Base-by-base conservation (phyloP, 2,797 vertebrate species). In the Typhlichthys eigenmanni region DNA sequence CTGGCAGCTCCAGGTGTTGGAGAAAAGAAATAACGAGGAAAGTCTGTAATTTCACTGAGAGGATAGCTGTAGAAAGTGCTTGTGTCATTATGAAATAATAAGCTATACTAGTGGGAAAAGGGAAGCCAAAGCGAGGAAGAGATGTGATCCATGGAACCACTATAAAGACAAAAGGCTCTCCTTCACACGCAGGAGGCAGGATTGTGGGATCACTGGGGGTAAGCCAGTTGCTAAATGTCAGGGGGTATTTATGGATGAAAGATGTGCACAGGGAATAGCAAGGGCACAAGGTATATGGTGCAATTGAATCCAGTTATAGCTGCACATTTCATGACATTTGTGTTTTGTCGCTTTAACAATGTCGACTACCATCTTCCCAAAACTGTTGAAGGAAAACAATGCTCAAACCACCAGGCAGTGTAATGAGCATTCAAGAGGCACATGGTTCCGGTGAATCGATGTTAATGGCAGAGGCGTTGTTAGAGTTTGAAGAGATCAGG, bases 161-260 rank as follows among this genome's bases (percentile, higher is more conserved):
- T 63, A 47, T 68, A 61, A 19, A 71, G 73, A 65, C 38, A 9
- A 43, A 43, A 43, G 38, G 8, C 13, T 29, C 51, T 32, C 49
- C 6, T 56, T 58, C 51, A 60, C 64, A 62, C 59, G 48, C 3
- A n/a, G 47, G 45, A 60, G 29, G 65, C 34, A 55, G 74, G 58
- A 58, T 43, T 60, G 60, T 54, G 56, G 45, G 47, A 54, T 13
- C 45, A 14, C 29, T 8, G 13, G 53, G 60, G 68, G 54, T 61
- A 16, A 52, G 46, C 14, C 66, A 55, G 48, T 69, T 74, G 81
- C 68, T 79, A 91, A 92, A 92, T 90, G 90, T 91, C 90, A 91
- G 73, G 72, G 74, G 85, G 80, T 88, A 89, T 90, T 90, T 88
- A 81, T 79, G 85, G 89, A 88, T 90, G 78, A 90, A 86, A 87